Base-by-base conservation (phyloP, 2,888 invertebrate species). In the Caenorhabditis sulstoni region DNA sequence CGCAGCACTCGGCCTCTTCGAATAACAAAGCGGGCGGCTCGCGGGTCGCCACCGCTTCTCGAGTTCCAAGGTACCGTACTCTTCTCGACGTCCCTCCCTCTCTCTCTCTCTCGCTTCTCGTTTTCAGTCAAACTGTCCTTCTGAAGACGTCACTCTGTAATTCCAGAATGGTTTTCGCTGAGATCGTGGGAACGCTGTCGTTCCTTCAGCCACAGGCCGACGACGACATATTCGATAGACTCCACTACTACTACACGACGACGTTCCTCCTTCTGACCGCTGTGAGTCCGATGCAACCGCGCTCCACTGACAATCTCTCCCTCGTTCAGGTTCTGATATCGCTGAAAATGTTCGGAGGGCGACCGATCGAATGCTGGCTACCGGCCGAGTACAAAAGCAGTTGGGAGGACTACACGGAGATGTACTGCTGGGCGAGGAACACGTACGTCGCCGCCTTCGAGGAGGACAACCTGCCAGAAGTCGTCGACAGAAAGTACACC, bases 181-280 rank as follows among this genome's bases (percentile, higher is more conserved):
- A 89, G 73, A 88, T 89, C 8, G 88, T 88, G 11, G 89, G 89
- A 29, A 89, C 89, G 8, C 78, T 89, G 14, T 88, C 87, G n/a
- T 89, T 89, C 73, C 85, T 89, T 14, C 85, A 87, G 70, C 87
- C 86, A 20, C 86, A 87, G 65, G 81, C 86, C 11, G 90, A 90
- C 76, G 90, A 90, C 70, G 90, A 90, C 76, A 88, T 90, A 41
- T 85, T 87, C 52, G 92, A 92, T 85, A 86, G 92, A 44, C 87
- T 92, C 77, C 91, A 91, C 85, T 92, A 92, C 81, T 91, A 92
- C 68, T 92, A 92, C 88, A 92, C 92, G n/a, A 91, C 91, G 62
- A 91, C 92, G 67, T 90, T 92, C 74, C 89, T 92, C 78, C 90
- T 92, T 71, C 90, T 92, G 62, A 91, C 91, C 73, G 91, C 92